A percentile compares a stretch with the other conserved stretches of the same genome.
phyloP scores from a whole-genome alignment of 2,888 invertebrate genomes.

The Cephus pulcher region DNA sequence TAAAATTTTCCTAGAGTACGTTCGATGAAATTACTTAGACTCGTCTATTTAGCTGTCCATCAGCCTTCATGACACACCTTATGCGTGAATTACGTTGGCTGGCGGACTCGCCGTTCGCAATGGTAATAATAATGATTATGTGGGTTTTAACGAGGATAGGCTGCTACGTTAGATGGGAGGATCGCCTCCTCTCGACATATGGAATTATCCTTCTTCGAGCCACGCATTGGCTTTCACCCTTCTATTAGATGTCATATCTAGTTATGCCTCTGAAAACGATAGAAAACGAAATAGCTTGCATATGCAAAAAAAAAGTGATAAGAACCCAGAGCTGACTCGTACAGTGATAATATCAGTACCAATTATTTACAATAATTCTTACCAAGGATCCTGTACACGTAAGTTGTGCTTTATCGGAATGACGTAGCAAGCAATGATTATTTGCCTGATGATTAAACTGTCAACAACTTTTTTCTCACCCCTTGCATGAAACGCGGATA shows the following conservation, averaged over 20 bases:
- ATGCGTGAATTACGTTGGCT: constrained; percentile 21
- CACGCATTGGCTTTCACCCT: constrained; percentile 19
- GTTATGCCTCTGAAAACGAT: background rate
- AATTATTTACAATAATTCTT: background rate
- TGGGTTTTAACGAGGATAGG: constrained; percentile 23
- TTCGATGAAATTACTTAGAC: background rate
- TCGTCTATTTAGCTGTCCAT: background rate
- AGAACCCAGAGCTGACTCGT: background rate
- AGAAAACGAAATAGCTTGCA: background rate
- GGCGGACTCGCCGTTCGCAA: constrained; percentile 17
- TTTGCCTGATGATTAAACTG: background rate
- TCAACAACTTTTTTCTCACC: background rate
- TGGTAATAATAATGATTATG: constrained; percentile 26
- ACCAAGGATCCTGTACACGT: background rate
- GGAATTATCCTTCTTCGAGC: background rate
- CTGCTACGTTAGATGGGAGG: constrained; percentile 17
- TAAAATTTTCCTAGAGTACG: background rate
- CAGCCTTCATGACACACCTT: constrained; percentile 17
- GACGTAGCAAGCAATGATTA: background rate
- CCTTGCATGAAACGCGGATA: background rate
- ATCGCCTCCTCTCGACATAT: background rate
- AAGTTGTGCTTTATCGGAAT: background rate
- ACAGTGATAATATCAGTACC: background rate
- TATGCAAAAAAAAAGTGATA: background rate
- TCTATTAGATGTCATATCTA: constrained; percentile 5